Base-by-base conservation (phyloP, 2,888 invertebrate species). In the Catocala fraxini region DNA sequence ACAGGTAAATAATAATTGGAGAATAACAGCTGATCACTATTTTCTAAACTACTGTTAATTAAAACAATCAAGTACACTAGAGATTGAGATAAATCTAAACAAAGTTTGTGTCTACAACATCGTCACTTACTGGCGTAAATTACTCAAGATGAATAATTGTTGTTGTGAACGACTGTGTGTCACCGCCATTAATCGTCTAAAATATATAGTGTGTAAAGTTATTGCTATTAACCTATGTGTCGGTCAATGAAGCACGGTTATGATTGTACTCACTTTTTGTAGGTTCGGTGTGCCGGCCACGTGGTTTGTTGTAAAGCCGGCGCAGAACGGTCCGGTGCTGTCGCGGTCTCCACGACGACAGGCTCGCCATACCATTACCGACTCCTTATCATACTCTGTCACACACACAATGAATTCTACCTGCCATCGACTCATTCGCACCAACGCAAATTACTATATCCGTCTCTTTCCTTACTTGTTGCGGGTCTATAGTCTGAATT, bases 281-380 rank as follows among this genome's bases (percentile, higher is more conserved):
- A 84, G 84, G 85, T 84, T 84, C 74, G 75, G 63, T 79, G 70
- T 71, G 82, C 85, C 89, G 87, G 86, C 91, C 93, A 93, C 93
- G 93, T 93, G 93, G 85, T 89, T 77, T 68, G 58, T 68, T 70
- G 53, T 51, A 54, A 65, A 68, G 71, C 77, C 79, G 83, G 77
- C 68, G 71, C 74, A 64, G 59, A 83, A 86, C 81, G 70, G 84
- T 86, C 89, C 88, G 85, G 71, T 82, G 85, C 89, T 89, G 89
- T 83, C 91, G 90, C 84, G 77, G 71, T 86, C 85, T 83, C 77
- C 81, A 85, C 88, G 88, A 88, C 92, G 91, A 93, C 93, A 89
- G 93, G 77, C 89, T 84, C 76, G 73, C 72, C 63, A 62, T 73
- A 63, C 63, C 65, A 68, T 66, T 69, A 59, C 64, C 46, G 63